These are phyloP conservation scores for Eupeodes latifasciatus DNA, from an alignment of 2,888 invertebrate genomes.

Conservation along the genomic window DNA sequence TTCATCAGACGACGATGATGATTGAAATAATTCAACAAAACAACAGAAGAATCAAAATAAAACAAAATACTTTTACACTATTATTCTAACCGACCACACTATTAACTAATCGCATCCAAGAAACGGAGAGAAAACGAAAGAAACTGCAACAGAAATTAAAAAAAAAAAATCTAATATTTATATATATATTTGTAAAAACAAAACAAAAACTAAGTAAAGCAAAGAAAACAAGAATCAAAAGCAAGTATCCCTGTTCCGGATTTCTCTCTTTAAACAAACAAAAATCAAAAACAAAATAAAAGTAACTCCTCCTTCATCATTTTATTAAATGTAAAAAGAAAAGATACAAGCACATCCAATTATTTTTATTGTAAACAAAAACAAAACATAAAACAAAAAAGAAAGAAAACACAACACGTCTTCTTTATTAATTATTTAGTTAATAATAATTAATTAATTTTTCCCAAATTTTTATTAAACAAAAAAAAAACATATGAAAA, in stretches of 20 bases:
- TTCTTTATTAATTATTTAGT: slow-evolving; percentile 66
- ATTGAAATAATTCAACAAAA: slow-evolving; percentile 61
- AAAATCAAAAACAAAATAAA: slow-evolving; percentile 29
- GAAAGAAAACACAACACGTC: slow-evolving; percentile 35
- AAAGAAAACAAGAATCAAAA: slow-evolving; percentile 56
- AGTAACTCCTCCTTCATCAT: slow-evolving; percentile 34
- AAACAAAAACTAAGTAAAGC: slow-evolving; percentile 44
- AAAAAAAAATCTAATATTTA: slow-evolving; percentile 61
- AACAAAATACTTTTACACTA: slow-evolving; percentile 57
- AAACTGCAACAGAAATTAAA: slow-evolving; percentile 63
- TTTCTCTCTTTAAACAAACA: slow-evolving; percentile 46
- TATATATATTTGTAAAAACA: slow-evolving; percentile 67
- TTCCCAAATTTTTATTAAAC: slow-evolving; percentile 45
- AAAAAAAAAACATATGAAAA: slow-evolving; percentile 31
- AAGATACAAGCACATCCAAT: slow-evolving; percentile 55
- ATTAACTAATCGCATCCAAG: slow-evolving; percentile 70
- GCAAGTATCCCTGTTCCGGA: slow-evolving; percentile 53
- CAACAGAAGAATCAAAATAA: slow-evolving; percentile 46
- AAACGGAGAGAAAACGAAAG: slow-evolving; percentile 65
- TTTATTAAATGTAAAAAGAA: slow-evolving; percentile 43
- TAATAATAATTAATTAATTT: slow-evolving; percentile 67
- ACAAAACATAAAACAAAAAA: slow-evolving; percentile 29
- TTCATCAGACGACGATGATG: slow-evolving; percentile 83
- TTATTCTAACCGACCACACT: slow-evolving; percentile 69
- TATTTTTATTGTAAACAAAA: slow-evolving; percentile 42